phyloP scores from a whole-genome alignment of 2,888 invertebrate genomes.

The Neelides folsomi region DNA sequence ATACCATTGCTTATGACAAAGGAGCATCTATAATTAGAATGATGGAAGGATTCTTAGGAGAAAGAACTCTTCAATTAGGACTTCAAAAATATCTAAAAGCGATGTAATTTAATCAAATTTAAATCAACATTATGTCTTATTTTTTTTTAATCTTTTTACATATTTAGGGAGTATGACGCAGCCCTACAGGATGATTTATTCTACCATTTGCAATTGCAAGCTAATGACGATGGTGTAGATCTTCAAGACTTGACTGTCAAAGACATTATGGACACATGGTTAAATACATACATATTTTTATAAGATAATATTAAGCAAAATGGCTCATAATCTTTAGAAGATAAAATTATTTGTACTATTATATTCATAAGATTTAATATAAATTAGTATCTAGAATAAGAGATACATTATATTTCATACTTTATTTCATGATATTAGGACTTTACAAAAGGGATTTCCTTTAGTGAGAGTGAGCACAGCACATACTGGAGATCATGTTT shows the following conservation, averaged over 20 bases:
- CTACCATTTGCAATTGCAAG: too few relatives aligned
- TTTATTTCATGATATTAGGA: too few relatives aligned
- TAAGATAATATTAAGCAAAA: too few relatives aligned
- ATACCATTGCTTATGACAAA: constrained; percentile 20
- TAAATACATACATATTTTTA: constrained; percentile 35
- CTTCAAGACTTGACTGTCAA: constrained; percentile 42
- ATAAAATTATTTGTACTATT: constrained; percentile 18
- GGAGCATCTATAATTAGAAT: constrained; percentile 18
- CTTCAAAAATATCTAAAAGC: background rate
- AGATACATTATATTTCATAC: too few relatives aligned
- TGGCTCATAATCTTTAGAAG: too few relatives aligned
- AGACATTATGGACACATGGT: constrained; percentile 56
- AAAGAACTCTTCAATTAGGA: background rate
- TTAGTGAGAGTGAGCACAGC: constrained; percentile 10
- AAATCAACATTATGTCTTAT: background rate
- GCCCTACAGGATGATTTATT: too few relatives aligned
- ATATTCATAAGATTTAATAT: too few relatives aligned
- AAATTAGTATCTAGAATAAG: too few relatives aligned
- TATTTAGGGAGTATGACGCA: background rate
- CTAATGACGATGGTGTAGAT: constrained; percentile 9
- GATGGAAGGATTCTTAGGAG: constrained; percentile 13
- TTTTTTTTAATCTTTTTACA: background rate
- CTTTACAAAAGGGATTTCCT: constrained; percentile 14
- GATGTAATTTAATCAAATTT: background rate
- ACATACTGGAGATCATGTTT: constrained; percentile 4